Base-by-base conservation (phyloP, 2,888 invertebrate species). In the Auanema freiburgensis region DNA sequence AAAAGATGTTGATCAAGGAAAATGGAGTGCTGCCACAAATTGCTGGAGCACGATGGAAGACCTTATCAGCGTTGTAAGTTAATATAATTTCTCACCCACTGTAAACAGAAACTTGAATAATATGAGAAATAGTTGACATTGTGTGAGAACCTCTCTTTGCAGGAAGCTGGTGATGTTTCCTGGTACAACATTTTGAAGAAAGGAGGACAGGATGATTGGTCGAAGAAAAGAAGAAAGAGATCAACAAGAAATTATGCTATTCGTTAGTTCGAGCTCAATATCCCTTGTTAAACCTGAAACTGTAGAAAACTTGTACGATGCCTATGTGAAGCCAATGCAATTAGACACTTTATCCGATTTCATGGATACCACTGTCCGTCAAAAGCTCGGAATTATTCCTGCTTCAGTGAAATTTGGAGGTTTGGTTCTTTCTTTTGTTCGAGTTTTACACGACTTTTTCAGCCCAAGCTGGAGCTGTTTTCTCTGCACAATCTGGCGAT, bases 111-210 rank as follows among this genome's bases (percentile, higher is more conserved):
- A 54, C 8, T 12, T 14, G 4, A 25, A n/a, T 18, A 12, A 57
- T 49, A 6, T n/a, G 6, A 33, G 43, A 43, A 14, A 43, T 43
- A n/a, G n/a, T 50, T 14, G 11, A 43, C 43, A 43, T 43, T 43
- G 12, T 12, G 43, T 43, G 12, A 43, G 11, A 33, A 33, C 3
- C 3, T 33, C 8, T 33, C 8, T 33, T 33, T 33, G 40, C 40
- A 79, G 79, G 73, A 71, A 16, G 89, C 91, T 0, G 83, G 84
- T 67, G 87, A 86, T 14, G 90, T 92, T 6, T 90, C 91, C 83
- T 91, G 92, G 82, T 92, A 92, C 83, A 91, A 93, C 83, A 91
- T 92, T 66, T 84, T 91, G 53, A 79, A 84, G 63, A 57, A 72
- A 33, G 74, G 71, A 10, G 71, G 63, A 10, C 54, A 66, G 21